Evolutionary conservation across 2,888 invertebrate genomes (phyloP).

Genomic region (Crepidodera aurea): DNA sequence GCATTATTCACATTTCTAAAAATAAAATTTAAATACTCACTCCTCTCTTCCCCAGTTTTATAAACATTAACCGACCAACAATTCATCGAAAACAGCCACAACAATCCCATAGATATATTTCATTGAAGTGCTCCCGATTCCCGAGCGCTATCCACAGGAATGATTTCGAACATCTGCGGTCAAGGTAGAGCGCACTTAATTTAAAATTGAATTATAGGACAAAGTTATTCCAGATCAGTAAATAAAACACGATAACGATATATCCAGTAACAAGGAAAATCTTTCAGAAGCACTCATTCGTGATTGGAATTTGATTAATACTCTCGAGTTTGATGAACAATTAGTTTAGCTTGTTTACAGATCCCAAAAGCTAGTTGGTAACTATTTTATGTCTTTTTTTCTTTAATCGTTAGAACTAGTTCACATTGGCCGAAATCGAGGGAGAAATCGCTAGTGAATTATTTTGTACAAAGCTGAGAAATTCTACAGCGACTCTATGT

Average conservation of each 20-base stretch:
- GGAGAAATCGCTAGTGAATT: no score
- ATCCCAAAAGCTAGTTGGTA: neutral
- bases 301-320: slow-evolving; percentile 26
- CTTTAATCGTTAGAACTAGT: neutral
- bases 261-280: slow-evolving; percentile 27
- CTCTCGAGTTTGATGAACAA: slow-evolving; percentile 11
- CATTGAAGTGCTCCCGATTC: slow-evolving; percentile 7
- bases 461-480: no score
- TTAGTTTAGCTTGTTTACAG: slow-evolving; percentile 19
- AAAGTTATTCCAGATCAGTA: slow-evolving; percentile 35
- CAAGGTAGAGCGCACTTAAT: slow-evolving; percentile 46
- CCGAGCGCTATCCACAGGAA: slow-evolving; percentile 9
- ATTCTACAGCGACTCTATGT: no score
- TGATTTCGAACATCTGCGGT: slow-evolving; percentile 34
- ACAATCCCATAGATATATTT: slow-evolving; percentile 6
- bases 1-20: no score
- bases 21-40: no score
- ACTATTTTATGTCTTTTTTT: neutral
- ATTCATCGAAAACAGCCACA: neutral
- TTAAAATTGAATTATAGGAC: slow-evolving; percentile 42
- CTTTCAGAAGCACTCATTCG: slow-evolving; percentile 24
- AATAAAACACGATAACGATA: slow-evolving; percentile 29
- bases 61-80: neutral
- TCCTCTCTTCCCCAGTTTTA: no score
- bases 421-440: no score